Evolutionary conservation across 2,888 invertebrate genomes (phyloP).

Genomic region (Sminthurinus aureus): DNA sequence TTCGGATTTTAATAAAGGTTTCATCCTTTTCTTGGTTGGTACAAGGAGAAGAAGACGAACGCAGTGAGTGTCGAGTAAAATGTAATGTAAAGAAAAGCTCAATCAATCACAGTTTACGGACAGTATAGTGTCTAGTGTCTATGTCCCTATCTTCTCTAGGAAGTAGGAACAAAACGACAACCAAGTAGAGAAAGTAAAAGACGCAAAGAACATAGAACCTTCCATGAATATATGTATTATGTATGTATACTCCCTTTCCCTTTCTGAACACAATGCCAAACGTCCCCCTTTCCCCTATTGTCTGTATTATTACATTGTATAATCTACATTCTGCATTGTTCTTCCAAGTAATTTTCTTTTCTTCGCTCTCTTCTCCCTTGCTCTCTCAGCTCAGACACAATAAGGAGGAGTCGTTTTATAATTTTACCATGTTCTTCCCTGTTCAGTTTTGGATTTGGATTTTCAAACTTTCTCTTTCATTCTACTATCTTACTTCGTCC

Average conservation of each 20-base stretch:
- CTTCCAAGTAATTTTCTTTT: not conserved
- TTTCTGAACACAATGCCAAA: not conserved
- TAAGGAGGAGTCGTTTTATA: not conserved
- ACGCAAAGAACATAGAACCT: not conserved
- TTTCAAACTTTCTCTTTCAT: not conserved
- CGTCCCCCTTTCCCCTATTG: not conserved
- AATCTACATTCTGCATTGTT: not conserved
- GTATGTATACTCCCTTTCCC: not conserved
- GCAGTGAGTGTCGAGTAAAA: not conserved
- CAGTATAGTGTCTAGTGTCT: not conserved
- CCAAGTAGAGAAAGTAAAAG: not conserved
- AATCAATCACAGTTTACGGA: slow-evolving; percentile 20
- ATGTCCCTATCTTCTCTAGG: not conserved
- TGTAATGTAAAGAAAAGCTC: slow-evolving; percentile 17
- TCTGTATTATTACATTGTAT: not conserved
- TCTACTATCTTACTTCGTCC: not conserved
- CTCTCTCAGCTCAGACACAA: not conserved
- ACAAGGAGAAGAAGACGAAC: not conserved
- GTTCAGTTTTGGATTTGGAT: not conserved
- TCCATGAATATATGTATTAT: too few species aligned
- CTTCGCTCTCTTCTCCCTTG: slow-evolving; percentile 1
- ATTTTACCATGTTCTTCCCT: slow-evolving; percentile 3
- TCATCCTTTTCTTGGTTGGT: slow-evolving; percentile 1
- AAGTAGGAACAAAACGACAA: not conserved
- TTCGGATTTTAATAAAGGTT: slow-evolving; percentile 15